These are phyloP conservation scores for Odontomachus brunneus DNA, from an alignment of 1,140 invertebrate genomes.

Conservation along the genomic window DNA sequence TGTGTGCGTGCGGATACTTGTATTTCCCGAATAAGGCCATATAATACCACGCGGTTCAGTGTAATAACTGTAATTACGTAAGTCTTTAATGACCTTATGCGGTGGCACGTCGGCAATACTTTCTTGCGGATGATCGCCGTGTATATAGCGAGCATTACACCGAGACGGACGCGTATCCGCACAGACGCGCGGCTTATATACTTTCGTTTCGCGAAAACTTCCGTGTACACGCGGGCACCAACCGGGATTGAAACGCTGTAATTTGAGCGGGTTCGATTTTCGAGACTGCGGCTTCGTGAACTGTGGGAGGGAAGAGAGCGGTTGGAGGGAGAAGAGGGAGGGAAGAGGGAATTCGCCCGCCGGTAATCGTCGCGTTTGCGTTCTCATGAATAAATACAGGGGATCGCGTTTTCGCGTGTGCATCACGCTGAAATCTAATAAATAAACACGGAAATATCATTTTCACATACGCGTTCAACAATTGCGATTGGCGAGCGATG, in stretches of 20 bases:
- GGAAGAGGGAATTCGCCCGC: background rate
- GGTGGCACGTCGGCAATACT: constrained; percentile 47
- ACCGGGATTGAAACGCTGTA: constrained; percentile 26
- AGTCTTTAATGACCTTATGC: constrained; percentile 51
- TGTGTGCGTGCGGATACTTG: background rate
- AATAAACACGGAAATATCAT: constrained; percentile 14
- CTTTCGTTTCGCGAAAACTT: constrained; percentile 46
- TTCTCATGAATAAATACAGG: constrained; percentile 20
- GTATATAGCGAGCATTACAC: constrained; percentile 39
- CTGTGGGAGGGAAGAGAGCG: background rate
- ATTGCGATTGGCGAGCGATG: background rate
- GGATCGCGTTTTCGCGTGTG: constrained; percentile 10
- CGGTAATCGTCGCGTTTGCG: constrained; percentile 19
- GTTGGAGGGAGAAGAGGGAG: too few relatives aligned
- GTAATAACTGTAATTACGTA: constrained; percentile 56
- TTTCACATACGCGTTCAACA: background rate
- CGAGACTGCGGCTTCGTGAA: constrained; percentile 14
- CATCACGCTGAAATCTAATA: constrained; percentile 7
- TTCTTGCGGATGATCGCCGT: constrained; percentile 47
- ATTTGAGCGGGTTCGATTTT: constrained; percentile 48
- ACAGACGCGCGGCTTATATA: background rate
- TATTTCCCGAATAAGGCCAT: constrained; percentile 18
- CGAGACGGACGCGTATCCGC: background rate
- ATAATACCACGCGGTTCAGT: constrained; percentile 23
- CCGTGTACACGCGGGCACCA: constrained; percentile 4